Evolutionary conservation across 2,113 vertebrate species (phyloP).

Genomic region (Ameiurus melas): DNA sequence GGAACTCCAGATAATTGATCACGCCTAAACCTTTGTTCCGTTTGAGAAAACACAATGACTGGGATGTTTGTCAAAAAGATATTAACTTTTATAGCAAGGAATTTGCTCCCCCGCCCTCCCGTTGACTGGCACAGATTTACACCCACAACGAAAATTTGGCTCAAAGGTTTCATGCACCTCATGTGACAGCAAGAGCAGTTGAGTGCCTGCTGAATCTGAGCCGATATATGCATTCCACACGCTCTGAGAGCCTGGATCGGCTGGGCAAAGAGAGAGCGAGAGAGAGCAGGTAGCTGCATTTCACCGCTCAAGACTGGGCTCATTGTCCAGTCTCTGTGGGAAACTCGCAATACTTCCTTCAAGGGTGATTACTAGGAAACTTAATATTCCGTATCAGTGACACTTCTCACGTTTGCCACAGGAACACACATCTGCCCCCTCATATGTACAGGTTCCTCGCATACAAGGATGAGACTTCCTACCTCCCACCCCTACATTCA

Average conservation of each 20-base stretch:
- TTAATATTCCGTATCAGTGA: slow-evolving; percentile 62
- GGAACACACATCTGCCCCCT: slow-evolving; percentile 52
- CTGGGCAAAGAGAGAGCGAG: slow-evolving; percentile 32
- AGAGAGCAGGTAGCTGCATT: slow-evolving; percentile 51
- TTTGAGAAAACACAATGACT: slow-evolving; percentile 1
- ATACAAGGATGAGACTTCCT: slow-evolving; percentile 17
- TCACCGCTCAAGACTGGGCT: slow-evolving; percentile 69
- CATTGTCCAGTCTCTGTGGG: slow-evolving; percentile 79
- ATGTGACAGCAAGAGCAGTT: slow-evolving; percentile 39
- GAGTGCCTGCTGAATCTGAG: slow-evolving; percentile 45
- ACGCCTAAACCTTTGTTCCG: slow-evolving; percentile 2
- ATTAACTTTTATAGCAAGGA: slow-evolving; percentile 21
- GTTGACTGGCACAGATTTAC: slow-evolving; percentile 27
- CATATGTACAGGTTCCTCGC: slow-evolving; percentile 21
- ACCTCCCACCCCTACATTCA: neutral
- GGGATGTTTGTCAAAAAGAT: slow-evolving; percentile 1
- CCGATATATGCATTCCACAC: slow-evolving; percentile 51
- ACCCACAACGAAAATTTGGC: slow-evolving; percentile 17
- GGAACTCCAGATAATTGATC: neutral
- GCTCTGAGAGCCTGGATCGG: slow-evolving; percentile 35
- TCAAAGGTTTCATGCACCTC: slow-evolving; percentile 38
- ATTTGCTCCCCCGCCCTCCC: neutral
- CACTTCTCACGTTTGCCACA: slow-evolving; percentile 51
- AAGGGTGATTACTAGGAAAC: slow-evolving; percentile 68
- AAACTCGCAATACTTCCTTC: slow-evolving; percentile 76